These are phyloP conservation scores for Trichosurus vulpecula DNA, from an alignment of 2,797 vertebrate genomes.

Conservation along the genomic window DNA sequence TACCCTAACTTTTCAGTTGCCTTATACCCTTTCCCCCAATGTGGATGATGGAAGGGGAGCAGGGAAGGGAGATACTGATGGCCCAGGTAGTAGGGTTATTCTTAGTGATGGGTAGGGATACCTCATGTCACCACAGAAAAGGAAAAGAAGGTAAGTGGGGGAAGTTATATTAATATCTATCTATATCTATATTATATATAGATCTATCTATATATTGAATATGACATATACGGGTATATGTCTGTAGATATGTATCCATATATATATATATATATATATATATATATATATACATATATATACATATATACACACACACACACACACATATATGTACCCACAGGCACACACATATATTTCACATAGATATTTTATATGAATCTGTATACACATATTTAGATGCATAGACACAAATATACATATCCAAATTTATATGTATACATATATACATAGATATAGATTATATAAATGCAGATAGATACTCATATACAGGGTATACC, in stretches of 20 bases:
- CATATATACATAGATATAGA: neutral
- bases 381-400: neutral
- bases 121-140: neutral
- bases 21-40: neutral
- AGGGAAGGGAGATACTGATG: neutral
- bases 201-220: neutral
- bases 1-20: neutral
- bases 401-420: neutral
- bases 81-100: neutral
- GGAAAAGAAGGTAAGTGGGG: neutral
- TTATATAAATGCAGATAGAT: neutral
- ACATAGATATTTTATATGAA: neutral
- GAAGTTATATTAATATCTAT: neutral
- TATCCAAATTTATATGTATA: neutral
- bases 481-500: neutral
- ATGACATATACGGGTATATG: neutral
- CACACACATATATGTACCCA: neutral
- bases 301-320: too few species aligned
- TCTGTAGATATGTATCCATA: neutral
- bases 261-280: too few species aligned
- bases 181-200: neutral
- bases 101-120: neutral
- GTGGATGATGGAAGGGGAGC: neutral
- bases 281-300: too few species aligned
- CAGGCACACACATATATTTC: neutral